Evolutionary conservation across 2,797 vertebrate genomes (phyloP).

Genomic region (Paramormyrops hopkinsi): DNA sequence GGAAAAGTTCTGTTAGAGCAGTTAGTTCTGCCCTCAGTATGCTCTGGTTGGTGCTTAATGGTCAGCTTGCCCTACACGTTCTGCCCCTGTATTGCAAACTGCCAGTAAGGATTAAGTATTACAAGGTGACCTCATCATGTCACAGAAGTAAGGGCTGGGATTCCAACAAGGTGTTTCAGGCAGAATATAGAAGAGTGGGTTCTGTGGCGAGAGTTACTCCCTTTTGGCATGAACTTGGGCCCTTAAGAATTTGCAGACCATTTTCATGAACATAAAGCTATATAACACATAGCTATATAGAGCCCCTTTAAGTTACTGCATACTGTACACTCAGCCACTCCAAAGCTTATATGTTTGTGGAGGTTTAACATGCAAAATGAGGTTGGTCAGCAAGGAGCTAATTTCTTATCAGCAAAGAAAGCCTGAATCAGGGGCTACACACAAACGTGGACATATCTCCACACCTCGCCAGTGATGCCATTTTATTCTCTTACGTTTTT

Average conservation of each 20-base stretch:
- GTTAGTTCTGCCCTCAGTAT: neutral
- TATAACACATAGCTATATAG: neutral
- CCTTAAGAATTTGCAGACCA: neutral
- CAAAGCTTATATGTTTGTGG: neutral
- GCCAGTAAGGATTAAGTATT: neutral
- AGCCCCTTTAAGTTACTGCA: neutral
- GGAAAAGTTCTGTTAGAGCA: neutral
- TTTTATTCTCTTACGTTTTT: neutral
- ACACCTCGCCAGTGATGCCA: neutral
- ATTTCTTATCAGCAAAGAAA: neutral
- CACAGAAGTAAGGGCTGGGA: neutral
- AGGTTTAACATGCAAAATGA: neutral
- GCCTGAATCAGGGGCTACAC: neutral
- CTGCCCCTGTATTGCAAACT: neutral
- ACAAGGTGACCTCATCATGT: neutral
- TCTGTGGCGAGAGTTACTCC: neutral
- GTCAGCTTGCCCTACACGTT: neutral
- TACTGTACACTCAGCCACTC: neutral
- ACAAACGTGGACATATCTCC: neutral
- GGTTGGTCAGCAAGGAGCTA: neutral
- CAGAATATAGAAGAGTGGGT: neutral
- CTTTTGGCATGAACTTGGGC: neutral
- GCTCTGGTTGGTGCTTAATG: neutral
- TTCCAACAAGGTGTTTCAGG: neutral
- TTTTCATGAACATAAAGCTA: neutral